Conservation (phyloP, 2,113 vertebrate species). For the Pogona vitticeps region DNA sequence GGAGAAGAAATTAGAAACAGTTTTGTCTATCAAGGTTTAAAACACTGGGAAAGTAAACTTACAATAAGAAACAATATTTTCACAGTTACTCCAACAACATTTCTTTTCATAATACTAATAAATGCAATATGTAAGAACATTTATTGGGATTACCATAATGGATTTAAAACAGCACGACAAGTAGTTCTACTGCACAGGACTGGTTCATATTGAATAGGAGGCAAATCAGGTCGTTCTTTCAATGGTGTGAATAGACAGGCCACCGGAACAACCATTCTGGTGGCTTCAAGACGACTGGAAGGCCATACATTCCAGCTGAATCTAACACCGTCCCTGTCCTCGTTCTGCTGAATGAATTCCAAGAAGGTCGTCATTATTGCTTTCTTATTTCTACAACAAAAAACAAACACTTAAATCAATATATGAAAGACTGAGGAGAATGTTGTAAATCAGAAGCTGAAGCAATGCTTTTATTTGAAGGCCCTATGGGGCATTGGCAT, state of each 20-base stretch:
- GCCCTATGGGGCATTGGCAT: neutral
- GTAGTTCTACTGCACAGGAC: constrained; percentile 95
- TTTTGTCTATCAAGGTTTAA: neutral
- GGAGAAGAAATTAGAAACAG: neutral
- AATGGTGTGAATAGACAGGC: constrained; percentile 89
- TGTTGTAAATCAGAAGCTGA: neutral
- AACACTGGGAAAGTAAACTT: neutral
- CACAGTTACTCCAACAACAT: neutral
- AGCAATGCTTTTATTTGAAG: neutral
- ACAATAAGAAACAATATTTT: neutral
- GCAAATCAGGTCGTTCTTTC: constrained; percentile 91
- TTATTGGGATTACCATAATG: constrained; percentile 84
- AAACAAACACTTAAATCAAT: constrained; percentile 40
- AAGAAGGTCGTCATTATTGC: constrained; percentile 91
- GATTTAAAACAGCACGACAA: constrained; percentile 94
- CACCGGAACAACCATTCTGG: constrained; percentile 95
- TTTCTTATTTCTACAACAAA: constrained; percentile 66
- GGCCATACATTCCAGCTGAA: constrained; percentile 99
- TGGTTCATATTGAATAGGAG: constrained; percentile 96
- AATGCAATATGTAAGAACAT: neutral
- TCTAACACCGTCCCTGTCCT: constrained; percentile 94
- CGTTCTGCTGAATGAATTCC: constrained; percentile 97
- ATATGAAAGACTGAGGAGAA: constrained; percentile 2
- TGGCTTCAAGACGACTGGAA: constrained; percentile 95
- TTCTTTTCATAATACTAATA: neutral